A percentile compares a stretch with the other conserved stretches of the same genome.
Conservation (phyloP, 2,113 vertebrate genomes). For the Corythaeola cristata region DNA sequence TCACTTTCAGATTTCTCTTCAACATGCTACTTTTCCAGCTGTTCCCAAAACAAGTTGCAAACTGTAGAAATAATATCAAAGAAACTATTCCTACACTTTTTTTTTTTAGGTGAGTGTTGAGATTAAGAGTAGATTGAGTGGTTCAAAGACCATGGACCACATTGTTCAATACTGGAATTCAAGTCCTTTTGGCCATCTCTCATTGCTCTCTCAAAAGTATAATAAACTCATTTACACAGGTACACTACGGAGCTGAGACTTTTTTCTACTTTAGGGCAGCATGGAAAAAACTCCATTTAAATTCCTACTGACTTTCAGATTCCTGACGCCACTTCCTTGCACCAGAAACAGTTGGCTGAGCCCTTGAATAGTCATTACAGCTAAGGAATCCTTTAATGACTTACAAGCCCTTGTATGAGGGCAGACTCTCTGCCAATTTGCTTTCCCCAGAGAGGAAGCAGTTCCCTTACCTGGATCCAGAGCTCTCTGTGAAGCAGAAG, state of each 20-base stretch:
- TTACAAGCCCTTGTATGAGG: not conserved
- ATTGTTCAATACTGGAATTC: not conserved
- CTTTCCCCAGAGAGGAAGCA: not conserved
- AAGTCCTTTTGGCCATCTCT: not conserved
- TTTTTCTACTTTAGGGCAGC: not conserved
- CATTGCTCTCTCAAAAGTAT: not conserved
- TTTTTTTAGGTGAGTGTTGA: not conserved
- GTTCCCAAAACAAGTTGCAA: not conserved
- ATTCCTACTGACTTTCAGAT: not conserved
- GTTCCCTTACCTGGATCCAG: constrained; percentile 30
- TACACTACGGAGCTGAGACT: not conserved
- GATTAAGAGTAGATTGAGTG: not conserved
- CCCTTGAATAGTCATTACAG: not conserved
- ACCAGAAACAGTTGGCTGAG: not conserved
- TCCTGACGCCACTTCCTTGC: not conserved
- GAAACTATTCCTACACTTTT: not conserved
- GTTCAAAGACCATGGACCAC: not conserved
- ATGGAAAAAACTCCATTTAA: not conserved
- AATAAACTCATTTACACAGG: not conserved
- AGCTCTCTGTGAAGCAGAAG: not conserved
- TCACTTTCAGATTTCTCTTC: not conserved
- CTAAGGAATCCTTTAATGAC: not conserved
- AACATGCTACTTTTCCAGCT: not conserved
- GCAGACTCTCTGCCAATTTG: not conserved
- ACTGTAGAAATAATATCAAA: not conserved